phyloP scores from a whole-genome alignment of 2,888 invertebrate genomes.

The Bombylius major region DNA sequence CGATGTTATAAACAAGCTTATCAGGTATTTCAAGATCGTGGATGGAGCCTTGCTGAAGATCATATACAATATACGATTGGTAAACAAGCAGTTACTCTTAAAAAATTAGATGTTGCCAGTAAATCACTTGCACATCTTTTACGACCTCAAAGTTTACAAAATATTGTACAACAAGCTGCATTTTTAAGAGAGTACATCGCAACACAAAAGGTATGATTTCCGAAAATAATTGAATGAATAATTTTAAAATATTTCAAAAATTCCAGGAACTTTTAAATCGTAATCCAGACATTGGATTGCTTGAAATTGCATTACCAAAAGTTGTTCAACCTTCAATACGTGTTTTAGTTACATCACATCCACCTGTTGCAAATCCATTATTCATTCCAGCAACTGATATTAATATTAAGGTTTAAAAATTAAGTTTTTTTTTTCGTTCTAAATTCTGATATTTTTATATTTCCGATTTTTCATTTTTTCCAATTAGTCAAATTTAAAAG shows the following conservation, averaged over 20 bases:
- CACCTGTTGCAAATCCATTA: slow-evolving; percentile 23
- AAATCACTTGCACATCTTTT: slow-evolving; percentile 68
- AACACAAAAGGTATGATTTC: slow-evolving; percentile 57
- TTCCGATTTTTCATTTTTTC: slow-evolving; percentile 1
- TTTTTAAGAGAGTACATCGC: slow-evolving; percentile 81
- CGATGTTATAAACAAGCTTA: slow-evolving; percentile 86
- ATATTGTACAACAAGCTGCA: slow-evolving; percentile 58
- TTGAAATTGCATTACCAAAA: slow-evolving; percentile 62
- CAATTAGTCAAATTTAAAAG: slow-evolving; percentile 28
- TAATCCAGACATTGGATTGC: slow-evolving; percentile 36
- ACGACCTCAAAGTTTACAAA: slow-evolving; percentile 55
- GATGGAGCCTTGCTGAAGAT: slow-evolving; percentile 89
- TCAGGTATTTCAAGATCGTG: slow-evolving; percentile 55
- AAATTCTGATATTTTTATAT: neutral
- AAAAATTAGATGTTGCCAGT: slow-evolving; percentile 54
- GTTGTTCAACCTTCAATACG: slow-evolving; percentile 54
- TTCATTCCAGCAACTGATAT: slow-evolving; percentile 32
- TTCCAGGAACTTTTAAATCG: slow-evolving; percentile 29
- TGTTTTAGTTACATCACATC: slow-evolving; percentile 42
- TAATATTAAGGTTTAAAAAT: slow-evolving; percentile 22
- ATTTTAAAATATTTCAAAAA: neutral
- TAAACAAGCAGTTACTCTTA: slow-evolving; percentile 72
- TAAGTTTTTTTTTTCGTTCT: neutral
- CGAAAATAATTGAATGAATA: neutral
- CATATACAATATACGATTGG: slow-evolving; percentile 93